Conservation (phyloP, 2,888 invertebrate genomes). For the Acleris cristana region DNA sequence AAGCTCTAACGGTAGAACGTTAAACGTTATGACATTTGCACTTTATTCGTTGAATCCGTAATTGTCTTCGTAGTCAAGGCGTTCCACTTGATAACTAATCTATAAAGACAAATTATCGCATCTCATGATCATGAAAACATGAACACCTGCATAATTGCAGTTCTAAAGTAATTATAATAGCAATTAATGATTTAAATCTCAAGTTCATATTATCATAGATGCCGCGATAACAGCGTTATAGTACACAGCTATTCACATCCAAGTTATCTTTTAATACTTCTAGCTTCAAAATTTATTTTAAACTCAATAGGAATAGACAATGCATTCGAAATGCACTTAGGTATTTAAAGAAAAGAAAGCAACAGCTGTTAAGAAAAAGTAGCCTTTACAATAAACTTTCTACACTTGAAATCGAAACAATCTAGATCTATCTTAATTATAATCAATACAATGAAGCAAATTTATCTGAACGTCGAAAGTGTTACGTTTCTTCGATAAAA, state of each 20-base stretch:
- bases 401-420: constrained; percentile 35
- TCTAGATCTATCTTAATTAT: constrained; percentile 35
- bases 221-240: not conserved
- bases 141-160: constrained; percentile 48
- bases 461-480: constrained; percentile 54
- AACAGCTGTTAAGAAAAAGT: not conserved
- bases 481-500: constrained; percentile 66
- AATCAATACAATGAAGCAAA: constrained; percentile 32
- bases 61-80: constrained; percentile 39
- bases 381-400: constrained; percentile 11
- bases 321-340: not conserved
- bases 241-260: not conserved
- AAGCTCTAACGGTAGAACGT: constrained; percentile 55
- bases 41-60: constrained; percentile 35
- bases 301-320: not conserved
- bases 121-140: constrained; percentile 45
- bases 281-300: not conserved
- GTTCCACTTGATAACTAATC: constrained; percentile 32
- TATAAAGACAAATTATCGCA: constrained; percentile 41
- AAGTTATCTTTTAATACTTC: not conserved
- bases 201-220: not conserved
- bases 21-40: constrained; percentile 41
- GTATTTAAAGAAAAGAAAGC: constrained; percentile 3
- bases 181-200: constrained; percentile 24
- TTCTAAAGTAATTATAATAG: constrained; percentile 38